Conservation (phyloP, 2,113 vertebrate genomes). For the Chloebia gouldiae region DNA sequence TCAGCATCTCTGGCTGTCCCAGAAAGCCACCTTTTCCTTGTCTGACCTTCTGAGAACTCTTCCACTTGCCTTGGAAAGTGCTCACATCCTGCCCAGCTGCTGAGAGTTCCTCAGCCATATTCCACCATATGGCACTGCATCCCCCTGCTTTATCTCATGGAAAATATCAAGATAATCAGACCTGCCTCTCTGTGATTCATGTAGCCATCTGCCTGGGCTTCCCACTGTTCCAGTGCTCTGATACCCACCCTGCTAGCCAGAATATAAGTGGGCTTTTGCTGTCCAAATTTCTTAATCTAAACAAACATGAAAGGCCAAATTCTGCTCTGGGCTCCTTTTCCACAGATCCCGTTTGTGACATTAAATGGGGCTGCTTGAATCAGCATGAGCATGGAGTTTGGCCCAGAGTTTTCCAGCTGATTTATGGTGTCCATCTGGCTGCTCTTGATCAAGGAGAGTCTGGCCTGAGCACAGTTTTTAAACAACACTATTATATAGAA, state of each 20-base stretch:
- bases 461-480: neutral
- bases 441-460: neutral
- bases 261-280: conserved; percentile 24
- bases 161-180: conserved; percentile 57
- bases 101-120: conserved; percentile 3
- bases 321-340: neutral
- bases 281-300: conserved; percentile 56
- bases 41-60: neutral
- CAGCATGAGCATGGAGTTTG: neutral
- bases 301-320: conserved; percentile 44
- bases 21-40: neutral
- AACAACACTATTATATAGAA: neutral
- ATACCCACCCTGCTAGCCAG: conserved; percentile 37
- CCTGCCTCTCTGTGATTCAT: conserved; percentile 27
- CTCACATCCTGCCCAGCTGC: neutral
- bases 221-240: neutral
- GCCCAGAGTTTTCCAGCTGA: conserved; percentile 18
- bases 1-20: neutral
- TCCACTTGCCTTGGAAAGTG: neutral
- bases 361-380: conserved; percentile 8
- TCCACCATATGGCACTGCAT: conserved; percentile 1
- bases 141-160: neutral
- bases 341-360: conserved; percentile 33
- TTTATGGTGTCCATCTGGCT: conserved; percentile 47
- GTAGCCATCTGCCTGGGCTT: conserved; percentile 57